These are phyloP conservation scores for Euura lappo DNA, from an alignment of 1,140 invertebrate species.

Conservation along the genomic window DNA sequence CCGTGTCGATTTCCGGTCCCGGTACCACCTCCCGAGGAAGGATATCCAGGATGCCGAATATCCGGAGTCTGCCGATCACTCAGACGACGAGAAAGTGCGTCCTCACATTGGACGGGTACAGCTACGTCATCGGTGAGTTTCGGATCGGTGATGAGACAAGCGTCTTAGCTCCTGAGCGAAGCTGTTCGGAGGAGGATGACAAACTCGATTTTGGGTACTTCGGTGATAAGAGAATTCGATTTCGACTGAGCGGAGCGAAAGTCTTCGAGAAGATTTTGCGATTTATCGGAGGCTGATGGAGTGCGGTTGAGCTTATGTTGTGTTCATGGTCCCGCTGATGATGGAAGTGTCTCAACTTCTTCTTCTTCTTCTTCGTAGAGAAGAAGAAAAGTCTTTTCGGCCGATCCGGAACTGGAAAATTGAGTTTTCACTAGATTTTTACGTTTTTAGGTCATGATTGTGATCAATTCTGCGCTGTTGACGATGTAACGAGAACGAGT, in stretches of 20 bases:
- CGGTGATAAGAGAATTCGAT: not conserved
- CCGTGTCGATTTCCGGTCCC: slow-evolving; percentile 23
- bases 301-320: too few relatives aligned
- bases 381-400: too few relatives aligned
- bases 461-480: too few relatives aligned
- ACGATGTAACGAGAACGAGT: too few relatives aligned
- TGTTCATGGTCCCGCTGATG: too few relatives aligned
- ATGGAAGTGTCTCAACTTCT: not conserved
- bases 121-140: slow-evolving; percentile 80
- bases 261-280: too few relatives aligned
- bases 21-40: slow-evolving; percentile 30
- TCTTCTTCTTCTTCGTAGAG: slow-evolving; percentile 12
- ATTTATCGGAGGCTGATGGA: too few relatives aligned
- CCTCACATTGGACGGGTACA: slow-evolving; percentile 79
- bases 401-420: too few relatives aligned
- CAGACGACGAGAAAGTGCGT: slow-evolving; percentile 74
- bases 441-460: too few relatives aligned
- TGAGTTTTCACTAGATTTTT: too few relatives aligned
- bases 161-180: slow-evolving; percentile 8
- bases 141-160: slow-evolving; percentile 19
- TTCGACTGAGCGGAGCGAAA: not conserved
- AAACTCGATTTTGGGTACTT: slow-evolving; percentile 13
- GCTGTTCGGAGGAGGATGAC: slow-evolving; percentile 22
- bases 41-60: slow-evolving; percentile 38
- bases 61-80: slow-evolving; percentile 33